Base-by-base conservation (phyloP, 2,113 vertebrate genomes). In the Sylvietta virens region DNA sequence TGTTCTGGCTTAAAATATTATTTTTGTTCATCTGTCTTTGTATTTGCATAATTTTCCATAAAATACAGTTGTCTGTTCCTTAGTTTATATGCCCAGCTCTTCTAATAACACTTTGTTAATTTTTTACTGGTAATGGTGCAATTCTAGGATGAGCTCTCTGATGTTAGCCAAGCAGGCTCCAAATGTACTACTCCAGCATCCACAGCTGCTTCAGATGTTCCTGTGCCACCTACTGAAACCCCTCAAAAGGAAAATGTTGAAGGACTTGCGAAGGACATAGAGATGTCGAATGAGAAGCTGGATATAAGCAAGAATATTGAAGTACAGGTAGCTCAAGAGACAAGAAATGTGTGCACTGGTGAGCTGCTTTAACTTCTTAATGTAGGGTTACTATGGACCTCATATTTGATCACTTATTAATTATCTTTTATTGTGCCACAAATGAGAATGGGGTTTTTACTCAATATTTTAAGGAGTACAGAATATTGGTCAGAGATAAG, bases 81-180 rank as follows among this genome's bases (percentile, higher is more conserved):
- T n/a, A 39, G 26, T 76, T 85, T 78, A 4, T 50, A 21, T 51
- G 21, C 31, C 16, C 56, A 57, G 6, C 21, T 61, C 9, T 87
- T 89, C 48, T 53, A 76, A 14, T 51, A 69, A 44, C 26, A 35
- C 22, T 70, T 39, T 12, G 13, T 58, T 90, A 10, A 15, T 39
- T 74, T 71, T 58, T 77, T 30, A 40, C 74, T 82, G 81, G 42
- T 72, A 40, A 70, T 62, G 66, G 61, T 57, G 80, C 44, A 33
- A 37, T 93, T 97, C 67, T 92, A 99, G 99, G 99, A 99, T 98
- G 99, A 99, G 92, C 96, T 99, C 85, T 98, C 98, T 76, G 97
- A 97, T 56, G 89, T 96, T 33, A 98, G 97, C 97, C 98, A 97
- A 47, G 88, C 97, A 80, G 98, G 97, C 72, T 98, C 98, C 85